Evolutionary conservation across 2,113 vertebrate species (phyloP), one percentile per base, ranked within the genome.

Genomic region (Pica pica): DNA sequence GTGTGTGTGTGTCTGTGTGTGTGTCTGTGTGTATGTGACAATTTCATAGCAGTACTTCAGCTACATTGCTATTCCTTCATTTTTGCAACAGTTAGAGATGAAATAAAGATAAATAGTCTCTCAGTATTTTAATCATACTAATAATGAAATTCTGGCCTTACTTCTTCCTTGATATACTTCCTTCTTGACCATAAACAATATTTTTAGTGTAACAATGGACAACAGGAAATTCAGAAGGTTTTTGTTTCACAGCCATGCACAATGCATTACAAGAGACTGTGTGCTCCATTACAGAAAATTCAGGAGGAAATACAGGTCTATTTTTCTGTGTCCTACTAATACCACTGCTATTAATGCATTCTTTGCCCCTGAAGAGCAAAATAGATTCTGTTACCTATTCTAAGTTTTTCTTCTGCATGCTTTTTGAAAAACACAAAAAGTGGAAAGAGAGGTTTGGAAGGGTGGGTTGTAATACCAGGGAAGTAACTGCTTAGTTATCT

Each of bases 391-490:
- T 33, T 61, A 61, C 7, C 7, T 5, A 5, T 26, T 65, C 27
- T 23, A 30, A 9, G 5, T 16, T 65, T 65, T 67, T 33, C 28
- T 76, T 71, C 41, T 24, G 22, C 7, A 9, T 35, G 8, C 4
- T 50, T 80, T 60, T 33, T 5, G 2, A 41, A 56, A 67, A 70
- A 37, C 3, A 35, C 7, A 33, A 60, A 71, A 76, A 30, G 13
- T 7, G 24, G n/a, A 7, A 52, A 17, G 21, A 76, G 11, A 0
- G 1, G 7, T 11, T 37, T 68, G 17, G 27, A 12, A 42, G 17
- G 7, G 53, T 44, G 35, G 22, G 5, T 37, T 60, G 37, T 15
- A 64, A 26, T 11, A 49, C 2, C 3, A 14, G 31, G 17, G 11
- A 61, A 63, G 23, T 35, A 81, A 65, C 18, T 26, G 44, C 11